These are phyloP conservation scores for Herpailurus yagouaroundi DNA, from an alignment of 2,113 vertebrate species.

Conservation along the genomic window DNA sequence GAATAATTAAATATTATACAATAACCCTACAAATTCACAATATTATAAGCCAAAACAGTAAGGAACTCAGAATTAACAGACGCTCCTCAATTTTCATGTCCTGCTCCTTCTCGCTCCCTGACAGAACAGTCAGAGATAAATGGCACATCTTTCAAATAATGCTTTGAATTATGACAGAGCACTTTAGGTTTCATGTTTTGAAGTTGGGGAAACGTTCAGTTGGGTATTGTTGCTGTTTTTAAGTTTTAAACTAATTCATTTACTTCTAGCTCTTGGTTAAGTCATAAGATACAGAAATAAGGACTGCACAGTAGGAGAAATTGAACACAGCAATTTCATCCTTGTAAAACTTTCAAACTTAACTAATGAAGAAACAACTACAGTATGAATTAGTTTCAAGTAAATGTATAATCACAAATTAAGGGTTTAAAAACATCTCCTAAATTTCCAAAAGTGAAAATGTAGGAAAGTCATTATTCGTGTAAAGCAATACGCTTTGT, in stretches of 20 bases:
- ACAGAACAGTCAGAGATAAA: neutral
- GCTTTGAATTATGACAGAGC: neutral
- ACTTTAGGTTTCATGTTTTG: neutral
- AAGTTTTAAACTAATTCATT: constrained; percentile 5
- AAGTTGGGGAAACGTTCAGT: neutral
- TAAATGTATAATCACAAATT: constrained; percentile 16
- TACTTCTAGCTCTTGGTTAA: neutral
- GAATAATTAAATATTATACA: neutral
- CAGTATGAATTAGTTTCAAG: neutral
- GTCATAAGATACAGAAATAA: neutral
- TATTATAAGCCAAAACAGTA: constrained; percentile 13
- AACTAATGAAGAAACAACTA: neutral
- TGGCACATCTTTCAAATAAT: neutral
- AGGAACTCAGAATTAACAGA: neutral
- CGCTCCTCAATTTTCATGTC: neutral
- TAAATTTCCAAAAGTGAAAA: constrained; percentile 14
- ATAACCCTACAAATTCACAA: neutral
- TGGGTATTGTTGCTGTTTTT: neutral
- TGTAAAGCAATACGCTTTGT: neutral
- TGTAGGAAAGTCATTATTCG: neutral
- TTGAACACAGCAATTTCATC: neutral
- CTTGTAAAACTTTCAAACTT: neutral
- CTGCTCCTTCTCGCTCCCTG: neutral
- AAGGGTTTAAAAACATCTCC: neutral
- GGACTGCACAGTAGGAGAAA: neutral